Conservation (phyloP, 2,888 invertebrate genomes). For the Pyralis farinalis region DNA sequence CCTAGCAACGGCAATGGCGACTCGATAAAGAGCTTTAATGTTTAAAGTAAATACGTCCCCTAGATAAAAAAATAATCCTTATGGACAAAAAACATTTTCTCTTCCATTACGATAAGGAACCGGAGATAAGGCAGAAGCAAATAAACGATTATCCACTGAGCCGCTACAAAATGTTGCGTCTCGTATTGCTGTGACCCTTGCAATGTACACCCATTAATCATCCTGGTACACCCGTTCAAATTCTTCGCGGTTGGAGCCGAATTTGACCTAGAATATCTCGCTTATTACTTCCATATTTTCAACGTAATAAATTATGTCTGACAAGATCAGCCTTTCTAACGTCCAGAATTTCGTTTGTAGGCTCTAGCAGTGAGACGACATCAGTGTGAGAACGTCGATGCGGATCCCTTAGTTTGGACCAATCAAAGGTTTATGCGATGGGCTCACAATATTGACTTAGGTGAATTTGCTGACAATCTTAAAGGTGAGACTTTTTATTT, state of each 20-base stretch:
- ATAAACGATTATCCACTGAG: conserved; percentile 53
- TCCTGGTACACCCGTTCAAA: conserved; percentile 30
- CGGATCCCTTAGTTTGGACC: conserved; percentile 97
- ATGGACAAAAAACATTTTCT: conserved; percentile 32
- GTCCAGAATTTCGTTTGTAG: conserved; percentile 65
- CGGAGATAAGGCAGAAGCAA: conserved; percentile 45
- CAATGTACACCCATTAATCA: conserved; percentile 62
- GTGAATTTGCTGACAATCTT: conserved; percentile 95
- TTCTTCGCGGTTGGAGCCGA: conserved; percentile 25
- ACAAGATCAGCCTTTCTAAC: conserved; percentile 34
- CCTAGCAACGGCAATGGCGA: conserved; percentile 3
- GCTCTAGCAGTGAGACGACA: conserved; percentile 92
- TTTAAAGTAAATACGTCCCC: conserved; percentile 23
- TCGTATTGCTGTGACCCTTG: conserved; percentile 34
- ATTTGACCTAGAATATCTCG: conserved; percentile 42
- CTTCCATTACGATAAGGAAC: conserved; percentile 37
- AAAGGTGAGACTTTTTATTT: too few relatives aligned
- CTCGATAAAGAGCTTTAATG: conserved; percentile 15
- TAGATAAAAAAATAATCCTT: conserved; percentile 26
- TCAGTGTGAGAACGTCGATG: conserved; percentile 93
- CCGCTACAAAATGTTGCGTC: conserved; percentile 47
- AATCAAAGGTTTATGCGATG: conserved; percentile 96
- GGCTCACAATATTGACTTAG: conserved; percentile 95
- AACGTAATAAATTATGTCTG: conserved; percentile 32
- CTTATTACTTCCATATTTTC: conserved; percentile 34